phyloP scores from a whole-genome alignment of 2,113 vertebrate genomes.

The Pyrgilauda ruficollis region DNA sequence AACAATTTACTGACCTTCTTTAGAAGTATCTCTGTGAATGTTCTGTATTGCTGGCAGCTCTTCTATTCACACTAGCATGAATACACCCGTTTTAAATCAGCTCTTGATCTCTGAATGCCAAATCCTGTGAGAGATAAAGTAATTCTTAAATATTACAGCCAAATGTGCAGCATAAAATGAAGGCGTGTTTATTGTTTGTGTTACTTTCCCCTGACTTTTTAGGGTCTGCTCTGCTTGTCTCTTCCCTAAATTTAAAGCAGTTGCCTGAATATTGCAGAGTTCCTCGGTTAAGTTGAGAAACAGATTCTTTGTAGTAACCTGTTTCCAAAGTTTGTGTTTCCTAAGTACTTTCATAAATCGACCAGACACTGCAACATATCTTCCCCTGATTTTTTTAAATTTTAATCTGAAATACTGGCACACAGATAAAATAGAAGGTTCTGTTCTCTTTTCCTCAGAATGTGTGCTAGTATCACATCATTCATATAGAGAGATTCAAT shows the following conservation, averaged over 20 bases:
- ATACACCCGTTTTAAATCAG: conserved; percentile 29
- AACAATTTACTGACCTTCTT: conserved; percentile 29
- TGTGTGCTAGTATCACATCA: conserved; percentile 5
- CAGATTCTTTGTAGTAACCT: not conserved
- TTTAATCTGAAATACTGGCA: conserved; percentile 27
- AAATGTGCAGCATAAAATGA: conserved; percentile 21
- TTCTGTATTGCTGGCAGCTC: conserved; percentile 3
- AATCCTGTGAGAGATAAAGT: not conserved
- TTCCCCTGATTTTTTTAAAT: not conserved
- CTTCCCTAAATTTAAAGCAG: not conserved
- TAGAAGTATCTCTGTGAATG: not conserved
- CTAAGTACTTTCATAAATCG: conserved; percentile 26
- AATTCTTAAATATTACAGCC: conserved; percentile 23
- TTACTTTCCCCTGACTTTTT: conserved; percentile 21
- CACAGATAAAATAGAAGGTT: conserved; percentile 24
- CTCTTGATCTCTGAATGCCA: conserved; percentile 14
- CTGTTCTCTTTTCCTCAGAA: conserved; percentile 1
- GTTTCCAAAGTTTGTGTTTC: conserved; percentile 41
- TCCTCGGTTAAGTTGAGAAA: not conserved
- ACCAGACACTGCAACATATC: not conserved
- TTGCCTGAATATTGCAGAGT: not conserved
- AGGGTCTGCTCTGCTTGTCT: not conserved
- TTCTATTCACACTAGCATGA: not conserved
- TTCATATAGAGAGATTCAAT: not conserved
- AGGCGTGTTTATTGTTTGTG: conserved; percentile 30